Evolutionary conservation across 2,797 vertebrate genomes (phyloP).

Genomic region (Percopsis omiscomaycus): DNA sequence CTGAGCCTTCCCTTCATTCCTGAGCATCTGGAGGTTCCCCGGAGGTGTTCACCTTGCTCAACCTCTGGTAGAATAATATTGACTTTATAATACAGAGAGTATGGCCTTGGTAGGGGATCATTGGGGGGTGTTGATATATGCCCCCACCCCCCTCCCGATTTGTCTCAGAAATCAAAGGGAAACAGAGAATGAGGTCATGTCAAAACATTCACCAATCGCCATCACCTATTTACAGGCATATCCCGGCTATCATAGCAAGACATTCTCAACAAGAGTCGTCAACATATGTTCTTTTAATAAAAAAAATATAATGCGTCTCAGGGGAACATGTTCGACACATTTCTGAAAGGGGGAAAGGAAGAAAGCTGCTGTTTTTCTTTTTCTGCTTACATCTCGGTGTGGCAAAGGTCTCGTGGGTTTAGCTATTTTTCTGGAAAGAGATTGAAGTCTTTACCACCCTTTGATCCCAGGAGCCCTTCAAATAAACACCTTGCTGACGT

Average conservation of each 20-base stretch:
- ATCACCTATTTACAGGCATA: conserved; percentile 42
- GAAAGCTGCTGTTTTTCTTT: conserved; percentile 2
- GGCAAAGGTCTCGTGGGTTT: conserved; percentile 4
- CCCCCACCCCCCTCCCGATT: conserved; percentile 11
- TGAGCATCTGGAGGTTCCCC: conserved; percentile 23
- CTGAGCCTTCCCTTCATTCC: conserved; percentile 44
- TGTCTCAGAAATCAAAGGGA: conserved; percentile 52
- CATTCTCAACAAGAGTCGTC: conserved; percentile 34
- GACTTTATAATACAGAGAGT: conserved; percentile 12
- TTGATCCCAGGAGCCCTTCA: background rate
- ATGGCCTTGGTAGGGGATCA: conserved; percentile 16
- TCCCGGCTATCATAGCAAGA: conserved; percentile 32
- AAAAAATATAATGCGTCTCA: background rate
- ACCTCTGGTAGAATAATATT: conserved; percentile 23
- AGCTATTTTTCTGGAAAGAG: conserved; percentile 10
- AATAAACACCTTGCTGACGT: conserved; percentile 9
- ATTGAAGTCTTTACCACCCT: conserved; percentile 7
- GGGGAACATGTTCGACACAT: background rate
- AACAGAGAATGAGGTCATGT: conserved; percentile 56
- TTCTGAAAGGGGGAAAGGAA: background rate
- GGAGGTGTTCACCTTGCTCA: conserved; percentile 38
- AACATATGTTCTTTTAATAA: conserved; percentile 14
- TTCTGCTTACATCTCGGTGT: conserved; percentile 2
- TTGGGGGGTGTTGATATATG: conserved; percentile 42
- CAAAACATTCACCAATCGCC: conserved; percentile 43